Evolutionary conservation across 2,888 invertebrate genomes (phyloP).

Genomic region (Chymomyza fuscimana): DNA sequence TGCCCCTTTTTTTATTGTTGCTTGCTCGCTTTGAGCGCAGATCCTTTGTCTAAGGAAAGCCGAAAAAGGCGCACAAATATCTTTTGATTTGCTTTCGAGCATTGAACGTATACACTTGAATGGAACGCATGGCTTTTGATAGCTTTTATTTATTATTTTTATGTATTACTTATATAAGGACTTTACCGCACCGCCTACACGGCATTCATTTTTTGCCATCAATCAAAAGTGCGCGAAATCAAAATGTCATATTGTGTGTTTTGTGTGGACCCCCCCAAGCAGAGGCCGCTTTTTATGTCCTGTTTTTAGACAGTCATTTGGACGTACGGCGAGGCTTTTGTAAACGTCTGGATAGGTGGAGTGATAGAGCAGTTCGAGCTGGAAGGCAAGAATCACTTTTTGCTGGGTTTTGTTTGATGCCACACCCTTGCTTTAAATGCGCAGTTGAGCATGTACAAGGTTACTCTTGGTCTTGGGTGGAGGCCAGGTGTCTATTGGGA

Average conservation of each 20-base stretch:
- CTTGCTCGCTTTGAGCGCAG: not conserved
- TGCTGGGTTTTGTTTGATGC: slow-evolving; percentile 20
- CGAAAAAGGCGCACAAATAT: slow-evolving; percentile 67
- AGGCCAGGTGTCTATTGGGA: not conserved
- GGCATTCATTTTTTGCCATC: slow-evolving; percentile 60
- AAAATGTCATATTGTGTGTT: slow-evolving; percentile 65
- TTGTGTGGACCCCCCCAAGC: slow-evolving; percentile 15
- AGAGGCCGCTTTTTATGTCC: slow-evolving; percentile 13
- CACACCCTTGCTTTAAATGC: slow-evolving; percentile 15
- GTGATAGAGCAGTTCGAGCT: not conserved
- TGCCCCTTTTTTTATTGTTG: slow-evolving; percentile 43
- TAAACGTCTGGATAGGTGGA: slow-evolving; percentile 6
- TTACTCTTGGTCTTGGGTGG: not conserved
- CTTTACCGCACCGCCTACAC: slow-evolving; percentile 21
- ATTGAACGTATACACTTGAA: slow-evolving; percentile 60
- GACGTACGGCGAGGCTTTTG: slow-evolving; percentile 37
- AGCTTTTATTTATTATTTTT: slow-evolving; percentile 66
- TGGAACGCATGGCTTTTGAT: slow-evolving; percentile 51
- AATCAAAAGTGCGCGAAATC: slow-evolving; percentile 76
- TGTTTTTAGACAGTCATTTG: slow-evolving; percentile 36
- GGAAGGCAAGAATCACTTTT: slow-evolving; percentile 11
- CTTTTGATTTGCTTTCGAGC: slow-evolving; percentile 58
- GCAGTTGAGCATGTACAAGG: not conserved
- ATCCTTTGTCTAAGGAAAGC: slow-evolving; percentile 48
- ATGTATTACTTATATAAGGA: slow-evolving; percentile 29